Percentiles rank a stretch among this genome's conserved stretches.
Evolutionary conservation across 2,797 vertebrate species (phyloP).

Genomic region (Onychomys torridus): DNA sequence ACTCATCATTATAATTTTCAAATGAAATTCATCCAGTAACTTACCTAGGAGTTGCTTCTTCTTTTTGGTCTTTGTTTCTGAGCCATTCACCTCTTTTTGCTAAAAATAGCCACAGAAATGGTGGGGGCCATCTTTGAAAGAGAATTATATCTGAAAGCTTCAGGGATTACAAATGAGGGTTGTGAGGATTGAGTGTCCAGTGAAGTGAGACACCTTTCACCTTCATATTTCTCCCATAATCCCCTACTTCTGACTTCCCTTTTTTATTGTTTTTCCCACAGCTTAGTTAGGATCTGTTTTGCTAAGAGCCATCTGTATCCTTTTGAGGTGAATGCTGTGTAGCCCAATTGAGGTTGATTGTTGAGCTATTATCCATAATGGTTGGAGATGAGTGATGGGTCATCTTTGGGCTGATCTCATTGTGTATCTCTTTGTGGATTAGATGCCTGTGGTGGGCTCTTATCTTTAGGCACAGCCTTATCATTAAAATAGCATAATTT

Average conservation of each 20-base stretch:
- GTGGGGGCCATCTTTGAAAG: not conserved
- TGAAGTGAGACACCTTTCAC: not conserved
- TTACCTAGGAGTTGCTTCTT: not conserved
- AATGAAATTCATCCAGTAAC: constrained; percentile 9
- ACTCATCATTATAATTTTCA: constrained; percentile 30
- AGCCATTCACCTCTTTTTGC: not conserved
- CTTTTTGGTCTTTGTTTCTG: not conserved
- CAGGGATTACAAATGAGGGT: not conserved
- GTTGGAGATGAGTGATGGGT: not conserved
- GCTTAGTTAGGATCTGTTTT: constrained; percentile 18
- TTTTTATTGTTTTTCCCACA: not conserved
- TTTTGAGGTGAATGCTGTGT: constrained; percentile 39
- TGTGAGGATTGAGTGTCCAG: not conserved
- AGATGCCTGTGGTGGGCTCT: not conserved
- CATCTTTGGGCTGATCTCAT: constrained; percentile 25
- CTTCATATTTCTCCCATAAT: not conserved
- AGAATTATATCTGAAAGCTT: not conserved
- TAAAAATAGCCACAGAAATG: not conserved
- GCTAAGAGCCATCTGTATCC: not conserved
- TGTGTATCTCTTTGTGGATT: constrained; percentile 17
- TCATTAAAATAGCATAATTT: not conserved
- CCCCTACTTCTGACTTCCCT: not conserved
- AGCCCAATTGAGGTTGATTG: not conserved
- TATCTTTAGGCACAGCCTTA: not conserved
- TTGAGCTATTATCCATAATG: constrained; percentile 47